These are phyloP conservation scores for Adela reaumurella DNA, from an alignment of 2,888 invertebrate genomes.

Conservation along the genomic window DNA sequence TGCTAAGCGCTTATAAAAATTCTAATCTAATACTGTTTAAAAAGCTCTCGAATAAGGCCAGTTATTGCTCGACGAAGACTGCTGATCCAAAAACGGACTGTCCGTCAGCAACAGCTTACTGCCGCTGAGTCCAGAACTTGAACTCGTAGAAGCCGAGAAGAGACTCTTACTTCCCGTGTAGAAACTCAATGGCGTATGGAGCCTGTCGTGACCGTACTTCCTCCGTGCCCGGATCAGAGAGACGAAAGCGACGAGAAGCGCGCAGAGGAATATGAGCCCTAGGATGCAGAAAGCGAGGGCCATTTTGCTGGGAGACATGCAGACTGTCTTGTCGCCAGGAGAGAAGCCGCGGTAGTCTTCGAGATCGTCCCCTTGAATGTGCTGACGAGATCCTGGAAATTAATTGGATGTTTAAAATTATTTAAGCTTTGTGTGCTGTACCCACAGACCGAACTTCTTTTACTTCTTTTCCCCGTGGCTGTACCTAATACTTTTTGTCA, in stretches of 20 bases:
- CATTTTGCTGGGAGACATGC: conserved; percentile 73
- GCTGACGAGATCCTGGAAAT: conserved; percentile 41
- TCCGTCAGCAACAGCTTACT: conserved; percentile 60
- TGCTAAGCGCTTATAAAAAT: no score
- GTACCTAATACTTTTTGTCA: no score
- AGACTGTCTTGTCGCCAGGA: conserved; percentile 62
- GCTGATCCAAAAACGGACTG: conserved; percentile 58
- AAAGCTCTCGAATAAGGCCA: conserved; percentile 50
- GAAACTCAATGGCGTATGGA: conserved; percentile 52
- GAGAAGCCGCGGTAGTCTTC: conserved; percentile 41
- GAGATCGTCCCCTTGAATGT: conserved; percentile 35
- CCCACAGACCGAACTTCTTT: no score
- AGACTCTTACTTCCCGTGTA: conserved; percentile 59
- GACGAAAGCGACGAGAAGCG: conserved; percentile 66
- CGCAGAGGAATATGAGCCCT: conserved; percentile 68
- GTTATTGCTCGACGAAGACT: conserved; percentile 49
- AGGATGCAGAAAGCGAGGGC: conserved; percentile 70
- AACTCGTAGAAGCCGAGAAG: conserved; percentile 58
- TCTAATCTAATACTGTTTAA: conserved; percentile 8
- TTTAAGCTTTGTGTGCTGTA: no score
- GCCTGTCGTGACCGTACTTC: conserved; percentile 40
- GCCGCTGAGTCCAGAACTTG: conserved; percentile 57
- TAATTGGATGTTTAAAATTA: background rate
- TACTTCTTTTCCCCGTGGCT: no score
- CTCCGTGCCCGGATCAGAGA: conserved; percentile 62